phyloP scores from a whole-genome alignment of 2,113 vertebrate genomes.

The Pygoscelis antarcticus region DNA sequence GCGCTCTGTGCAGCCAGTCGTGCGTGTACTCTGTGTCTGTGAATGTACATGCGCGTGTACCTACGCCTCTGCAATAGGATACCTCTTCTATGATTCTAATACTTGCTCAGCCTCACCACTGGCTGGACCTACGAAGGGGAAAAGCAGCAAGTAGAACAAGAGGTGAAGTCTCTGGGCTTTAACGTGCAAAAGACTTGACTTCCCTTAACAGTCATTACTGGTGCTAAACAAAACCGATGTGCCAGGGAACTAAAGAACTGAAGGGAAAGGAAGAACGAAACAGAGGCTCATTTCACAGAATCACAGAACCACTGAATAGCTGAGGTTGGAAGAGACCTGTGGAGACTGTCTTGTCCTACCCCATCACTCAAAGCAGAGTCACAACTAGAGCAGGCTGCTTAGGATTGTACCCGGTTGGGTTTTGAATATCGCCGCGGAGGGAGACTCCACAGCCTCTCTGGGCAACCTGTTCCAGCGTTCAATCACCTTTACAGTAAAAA shows the following conservation, averaged over 20 bases:
- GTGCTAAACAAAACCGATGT: not conserved
- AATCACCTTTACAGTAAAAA: not conserved
- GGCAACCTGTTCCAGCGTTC: not conserved
- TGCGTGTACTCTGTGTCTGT: not conserved
- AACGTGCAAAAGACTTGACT: not conserved
- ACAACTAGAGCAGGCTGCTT: not conserved
- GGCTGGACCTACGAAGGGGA: not conserved
- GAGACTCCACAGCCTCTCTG: not conserved
- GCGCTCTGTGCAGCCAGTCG: not conserved
- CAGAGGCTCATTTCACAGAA: not conserved
- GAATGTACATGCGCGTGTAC: accelerated
- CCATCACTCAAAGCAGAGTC: not conserved
- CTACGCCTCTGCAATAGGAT: too few species aligned
- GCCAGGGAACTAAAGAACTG: not conserved
- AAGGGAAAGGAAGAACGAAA: not conserved
- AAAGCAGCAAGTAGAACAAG: not conserved
- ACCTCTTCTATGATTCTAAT: not conserved
- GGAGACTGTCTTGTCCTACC: not conserved
- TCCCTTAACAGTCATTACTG: not conserved
- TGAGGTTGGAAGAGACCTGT: not conserved
- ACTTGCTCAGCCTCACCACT: not conserved
- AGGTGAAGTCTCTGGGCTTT: not conserved
- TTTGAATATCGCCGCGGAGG: not conserved
- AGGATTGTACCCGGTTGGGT: not conserved
- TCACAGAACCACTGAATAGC: not conserved